Conservation (phyloP, 2,797 vertebrate species). For the Fratercula arctica region DNA sequence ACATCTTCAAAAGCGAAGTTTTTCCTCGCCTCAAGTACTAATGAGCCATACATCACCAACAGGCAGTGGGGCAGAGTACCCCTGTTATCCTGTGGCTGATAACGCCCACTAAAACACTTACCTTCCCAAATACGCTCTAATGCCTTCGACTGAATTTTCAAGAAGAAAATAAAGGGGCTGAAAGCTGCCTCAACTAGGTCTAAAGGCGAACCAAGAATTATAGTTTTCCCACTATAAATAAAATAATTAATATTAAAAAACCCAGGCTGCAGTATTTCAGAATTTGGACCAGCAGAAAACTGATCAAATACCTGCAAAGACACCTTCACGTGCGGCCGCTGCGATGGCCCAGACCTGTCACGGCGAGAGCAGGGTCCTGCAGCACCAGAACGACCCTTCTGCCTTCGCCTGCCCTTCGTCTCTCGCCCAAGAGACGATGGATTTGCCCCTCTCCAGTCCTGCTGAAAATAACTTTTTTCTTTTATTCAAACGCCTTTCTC, state of each 20-base stretch:
- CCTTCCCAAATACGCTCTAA: background rate
- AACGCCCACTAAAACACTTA: background rate
- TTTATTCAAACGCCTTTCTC: background rate
- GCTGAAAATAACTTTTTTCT: background rate
- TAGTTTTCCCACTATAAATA: background rate
- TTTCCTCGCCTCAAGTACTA: background rate
- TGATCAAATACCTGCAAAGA: background rate
- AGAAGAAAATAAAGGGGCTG: background rate
- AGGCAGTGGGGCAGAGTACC: background rate
- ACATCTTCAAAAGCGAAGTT: background rate
- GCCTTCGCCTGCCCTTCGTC: background rate
- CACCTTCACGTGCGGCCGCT: background rate
- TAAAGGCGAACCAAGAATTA: background rate
- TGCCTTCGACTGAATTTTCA: fast-evolving
- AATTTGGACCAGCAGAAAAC: background rate
- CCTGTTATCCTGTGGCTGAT: background rate
- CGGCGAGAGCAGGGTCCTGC: background rate
- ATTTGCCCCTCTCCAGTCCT: background rate
- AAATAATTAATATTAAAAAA: background rate
- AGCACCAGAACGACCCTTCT: background rate
- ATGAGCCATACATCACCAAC: background rate
- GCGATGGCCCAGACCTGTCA: background rate
- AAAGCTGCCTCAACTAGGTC: background rate
- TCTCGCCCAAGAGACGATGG: background rate
- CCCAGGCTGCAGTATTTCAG: background rate